Evolutionary conservation across 2,113 vertebrate genomes (phyloP).

Genomic region (Dicerorhinus sumatrensis): DNA sequence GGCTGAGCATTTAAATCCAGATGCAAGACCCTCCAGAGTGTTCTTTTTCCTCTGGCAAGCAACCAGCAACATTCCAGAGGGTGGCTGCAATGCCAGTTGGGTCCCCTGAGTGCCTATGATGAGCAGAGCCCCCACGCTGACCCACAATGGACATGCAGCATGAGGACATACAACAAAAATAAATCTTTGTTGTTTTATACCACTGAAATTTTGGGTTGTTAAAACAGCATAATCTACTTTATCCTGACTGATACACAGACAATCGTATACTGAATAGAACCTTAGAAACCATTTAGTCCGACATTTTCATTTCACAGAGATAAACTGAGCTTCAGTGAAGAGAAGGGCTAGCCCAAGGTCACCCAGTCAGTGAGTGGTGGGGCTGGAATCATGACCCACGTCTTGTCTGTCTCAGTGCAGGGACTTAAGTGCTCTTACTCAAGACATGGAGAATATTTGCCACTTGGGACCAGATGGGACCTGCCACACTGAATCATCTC

Average conservation of each 20-base stretch:
- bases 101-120: neutral
- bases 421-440: neutral
- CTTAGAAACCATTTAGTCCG: conserved; percentile 11
- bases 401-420: neutral
- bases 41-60: conserved; percentile 14
- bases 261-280: neutral
- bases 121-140: neutral
- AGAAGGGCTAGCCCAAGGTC: neutral
- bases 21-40: neutral
- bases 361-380: neutral
- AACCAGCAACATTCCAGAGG: neutral
- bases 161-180: conserved; percentile 27
- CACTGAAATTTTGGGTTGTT: neutral
- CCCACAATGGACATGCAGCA: neutral
- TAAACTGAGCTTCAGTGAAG: neutral
- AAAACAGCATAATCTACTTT: neutral
- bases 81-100: neutral
- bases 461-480: conserved; percentile 56
- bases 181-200: conserved; percentile 16
- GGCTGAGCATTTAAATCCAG: neutral
- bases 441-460: conserved; percentile 33
- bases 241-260: neutral
- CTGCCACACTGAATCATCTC: conserved; percentile 20
- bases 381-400: neutral
- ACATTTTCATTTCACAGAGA: neutral